These are phyloP conservation scores for Cygnus buccinator DNA, from an alignment of 2,113 vertebrate species.

Conservation along the genomic window DNA sequence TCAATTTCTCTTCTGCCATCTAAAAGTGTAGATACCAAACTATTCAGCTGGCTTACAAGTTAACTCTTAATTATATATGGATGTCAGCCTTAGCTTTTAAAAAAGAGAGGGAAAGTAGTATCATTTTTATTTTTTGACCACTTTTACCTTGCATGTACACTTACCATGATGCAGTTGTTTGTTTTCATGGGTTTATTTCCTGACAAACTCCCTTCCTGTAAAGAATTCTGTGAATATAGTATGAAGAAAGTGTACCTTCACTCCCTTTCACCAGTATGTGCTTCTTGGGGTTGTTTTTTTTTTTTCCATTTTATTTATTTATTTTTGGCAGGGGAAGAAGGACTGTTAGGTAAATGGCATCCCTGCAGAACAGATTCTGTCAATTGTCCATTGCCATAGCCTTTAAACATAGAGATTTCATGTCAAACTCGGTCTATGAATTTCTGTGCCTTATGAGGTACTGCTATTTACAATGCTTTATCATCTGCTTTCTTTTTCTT, in stretches of 20 bases:
- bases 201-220: not conserved
- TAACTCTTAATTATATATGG: not conserved
- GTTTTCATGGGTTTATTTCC: not conserved
- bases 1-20: not conserved
- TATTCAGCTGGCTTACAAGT: not conserved
- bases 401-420: not conserved
- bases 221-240: not conserved
- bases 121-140: not conserved
- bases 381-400: not conserved
- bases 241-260: not conserved
- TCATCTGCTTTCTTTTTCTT: not conserved
- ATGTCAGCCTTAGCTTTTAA: not conserved
- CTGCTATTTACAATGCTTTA: not conserved
- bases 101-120: not conserved
- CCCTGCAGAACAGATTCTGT: not conserved
- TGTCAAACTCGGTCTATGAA: not conserved
- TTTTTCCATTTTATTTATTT: not conserved
- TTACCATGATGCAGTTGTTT: not conserved
- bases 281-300: not conserved
- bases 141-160: not conserved
- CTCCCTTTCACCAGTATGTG: not conserved
- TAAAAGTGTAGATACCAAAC: not conserved
- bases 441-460: not conserved
- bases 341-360: not conserved
- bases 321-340: too few species aligned